Evolutionary conservation across 1,140 invertebrate species (phyloP).

Genomic region (Sinonovacula constricta): DNA sequence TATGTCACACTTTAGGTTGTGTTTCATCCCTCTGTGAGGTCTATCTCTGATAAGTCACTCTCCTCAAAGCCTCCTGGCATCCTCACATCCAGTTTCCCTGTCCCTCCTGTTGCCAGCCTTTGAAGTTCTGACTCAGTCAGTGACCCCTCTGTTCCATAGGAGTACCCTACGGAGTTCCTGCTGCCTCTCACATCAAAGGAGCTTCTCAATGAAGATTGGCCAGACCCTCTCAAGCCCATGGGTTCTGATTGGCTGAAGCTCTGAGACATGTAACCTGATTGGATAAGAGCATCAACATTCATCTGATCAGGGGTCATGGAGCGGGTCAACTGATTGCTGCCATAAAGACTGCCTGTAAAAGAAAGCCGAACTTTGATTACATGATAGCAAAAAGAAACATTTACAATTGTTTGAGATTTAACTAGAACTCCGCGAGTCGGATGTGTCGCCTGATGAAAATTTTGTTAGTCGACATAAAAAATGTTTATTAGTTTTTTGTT

Average conservation of each 20-base stretch:
- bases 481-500: too few species aligned
- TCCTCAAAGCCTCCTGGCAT: slow-evolving; percentile 62
- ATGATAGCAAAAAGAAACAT: too few species aligned
- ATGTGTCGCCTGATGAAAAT: too few species aligned
- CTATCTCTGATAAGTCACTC: slow-evolving; percentile 68
- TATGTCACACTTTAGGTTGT: slow-evolving; percentile 13
- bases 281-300: slow-evolving; percentile 69
- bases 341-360: slow-evolving; percentile 23
- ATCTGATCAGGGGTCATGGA: slow-evolving; percentile 72
- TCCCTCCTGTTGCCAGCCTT: slow-evolving; percentile 34
- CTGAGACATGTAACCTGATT: slow-evolving; percentile 67
- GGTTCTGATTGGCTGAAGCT: slow-evolving; percentile 66
- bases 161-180: slow-evolving; percentile 58
- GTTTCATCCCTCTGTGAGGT: slow-evolving; percentile 57
- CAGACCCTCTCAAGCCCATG: slow-evolving; percentile 56
- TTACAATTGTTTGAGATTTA: too few species aligned
- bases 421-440: too few species aligned
- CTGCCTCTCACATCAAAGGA: slow-evolving; percentile 41
- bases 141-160: slow-evolving; percentile 61
- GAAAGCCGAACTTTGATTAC: too few species aligned
- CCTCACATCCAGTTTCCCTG: slow-evolving; percentile 62
- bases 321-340: slow-evolving; percentile 54
- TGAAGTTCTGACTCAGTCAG: slow-evolving; percentile 50
- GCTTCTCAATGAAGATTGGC: slow-evolving; percentile 53
- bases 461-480: too few species aligned